phyloP scores from a whole-genome alignment of 2,888 invertebrate species.

The Caenorhabditis angaria region DNA sequence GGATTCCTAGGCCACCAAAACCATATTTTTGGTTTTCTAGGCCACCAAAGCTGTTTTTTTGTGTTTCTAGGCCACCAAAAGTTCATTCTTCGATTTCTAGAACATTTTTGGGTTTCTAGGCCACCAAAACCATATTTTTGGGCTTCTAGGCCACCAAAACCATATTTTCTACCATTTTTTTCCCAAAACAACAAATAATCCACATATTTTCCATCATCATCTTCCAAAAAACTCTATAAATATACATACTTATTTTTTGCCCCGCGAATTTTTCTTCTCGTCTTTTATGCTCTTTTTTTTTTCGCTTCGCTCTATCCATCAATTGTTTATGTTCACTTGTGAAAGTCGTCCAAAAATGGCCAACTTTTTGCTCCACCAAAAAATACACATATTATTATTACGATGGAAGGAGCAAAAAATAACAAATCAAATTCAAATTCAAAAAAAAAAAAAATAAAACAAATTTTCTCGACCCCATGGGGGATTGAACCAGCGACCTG shows the following conservation, averaged over 20 bases:
- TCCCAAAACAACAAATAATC: neutral
- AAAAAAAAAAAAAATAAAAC: too few species aligned
- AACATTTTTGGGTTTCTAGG: neutral
- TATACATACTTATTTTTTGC: too few species aligned
- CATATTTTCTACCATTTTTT: too few species aligned
- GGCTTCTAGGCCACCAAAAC: neutral
- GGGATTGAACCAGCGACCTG: too few species aligned
- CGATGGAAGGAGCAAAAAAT: too few species aligned
- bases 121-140: neutral
- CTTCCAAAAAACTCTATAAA: neutral
- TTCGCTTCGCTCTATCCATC: neutral
- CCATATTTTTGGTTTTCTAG: neutral
- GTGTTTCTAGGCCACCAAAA: neutral
- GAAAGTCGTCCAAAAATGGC: neutral
- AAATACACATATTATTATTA: too few species aligned
- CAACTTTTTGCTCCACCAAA: too few species aligned
- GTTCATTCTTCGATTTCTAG: neutral
- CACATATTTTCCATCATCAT: neutral
- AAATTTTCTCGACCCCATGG: too few species aligned
- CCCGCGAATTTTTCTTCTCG: neutral
- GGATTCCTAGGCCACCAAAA: neutral
- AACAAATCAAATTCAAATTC: too few species aligned
- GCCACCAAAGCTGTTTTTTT: neutral
- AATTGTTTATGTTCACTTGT: constrained; percentile 4
- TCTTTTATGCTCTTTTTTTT: neutral